A percentile compares a stretch with the other conserved stretches of the same genome.
Conservation (phyloP, 2,113 vertebrate species). For the Antechinus stuartii region DNA sequence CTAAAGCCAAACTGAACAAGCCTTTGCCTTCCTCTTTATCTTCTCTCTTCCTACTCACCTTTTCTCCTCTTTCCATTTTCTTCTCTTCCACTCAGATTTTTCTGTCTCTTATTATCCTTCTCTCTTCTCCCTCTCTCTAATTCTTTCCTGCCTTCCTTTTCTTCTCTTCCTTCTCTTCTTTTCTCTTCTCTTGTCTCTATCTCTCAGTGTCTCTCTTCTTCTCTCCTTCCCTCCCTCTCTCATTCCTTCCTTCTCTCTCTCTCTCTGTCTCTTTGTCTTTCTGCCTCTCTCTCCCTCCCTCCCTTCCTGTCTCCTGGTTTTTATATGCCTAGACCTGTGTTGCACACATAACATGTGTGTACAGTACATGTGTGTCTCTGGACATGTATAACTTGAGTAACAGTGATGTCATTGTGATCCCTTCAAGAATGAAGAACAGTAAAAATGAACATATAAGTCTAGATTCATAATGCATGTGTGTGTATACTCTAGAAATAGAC, state of each 20-base stretch:
- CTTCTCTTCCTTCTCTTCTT: conserved; percentile 33
- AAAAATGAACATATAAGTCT: neutral
- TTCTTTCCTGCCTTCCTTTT: neutral
- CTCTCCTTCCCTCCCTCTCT: neutral
- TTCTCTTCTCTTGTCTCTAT: too few species aligned
- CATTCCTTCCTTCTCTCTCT: neutral
- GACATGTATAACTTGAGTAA: neutral
- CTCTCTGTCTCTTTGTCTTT: neutral
- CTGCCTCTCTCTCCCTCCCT: too few species aligned
- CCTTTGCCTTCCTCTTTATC: neutral
- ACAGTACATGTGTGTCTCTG: neutral
- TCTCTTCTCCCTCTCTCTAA: neutral
- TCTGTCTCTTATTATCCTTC: neutral
- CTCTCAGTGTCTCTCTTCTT: neutral
- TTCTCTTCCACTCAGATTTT: neutral
- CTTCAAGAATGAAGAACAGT: too few species aligned
- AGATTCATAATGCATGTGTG: neutral
- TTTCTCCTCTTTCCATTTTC: neutral
- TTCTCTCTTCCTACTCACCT: neutral
- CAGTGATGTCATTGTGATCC: too few species aligned
- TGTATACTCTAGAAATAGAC: neutral
- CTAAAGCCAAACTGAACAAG: neutral
- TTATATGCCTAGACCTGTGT: neutral
- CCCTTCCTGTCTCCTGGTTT: neutral
- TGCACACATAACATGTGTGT: neutral